phyloP scores from a whole-genome alignment of 2,797 vertebrate species.

The Austrolebias charrua region DNA sequence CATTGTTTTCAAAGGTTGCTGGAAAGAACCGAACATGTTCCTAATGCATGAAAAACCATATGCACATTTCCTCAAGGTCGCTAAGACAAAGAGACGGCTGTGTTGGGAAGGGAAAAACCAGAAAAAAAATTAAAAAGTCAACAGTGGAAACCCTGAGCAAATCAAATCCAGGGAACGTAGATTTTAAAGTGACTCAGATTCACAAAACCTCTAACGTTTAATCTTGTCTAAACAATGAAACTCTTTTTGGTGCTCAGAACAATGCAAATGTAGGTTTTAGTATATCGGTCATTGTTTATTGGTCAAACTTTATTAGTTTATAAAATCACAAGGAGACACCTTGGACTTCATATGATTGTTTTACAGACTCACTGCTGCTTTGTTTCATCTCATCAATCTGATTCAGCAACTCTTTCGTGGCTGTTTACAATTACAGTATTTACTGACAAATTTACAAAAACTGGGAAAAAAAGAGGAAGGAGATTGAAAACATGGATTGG shows the following conservation, averaged over 20 bases:
- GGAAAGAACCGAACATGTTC: slow-evolving; percentile 37
- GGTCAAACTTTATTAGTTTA: slow-evolving; percentile 22
- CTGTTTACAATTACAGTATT: slow-evolving; percentile 74
- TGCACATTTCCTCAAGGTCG: slow-evolving; percentile 51
- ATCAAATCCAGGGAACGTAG: slow-evolving; percentile 30
- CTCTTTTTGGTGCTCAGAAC: background rate
- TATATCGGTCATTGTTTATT: slow-evolving; percentile 6
- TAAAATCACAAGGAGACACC: slow-evolving; percentile 12
- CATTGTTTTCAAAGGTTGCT: slow-evolving; percentile 40
- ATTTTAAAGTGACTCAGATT: slow-evolving; percentile 4
- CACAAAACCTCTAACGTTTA: slow-evolving; percentile 23
- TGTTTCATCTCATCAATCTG: slow-evolving; percentile 51
- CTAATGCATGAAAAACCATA: slow-evolving; percentile 50
- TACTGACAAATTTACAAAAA: slow-evolving; percentile 55
- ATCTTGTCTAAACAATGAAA: background rate
- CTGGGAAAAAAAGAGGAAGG: slow-evolving; percentile 30
- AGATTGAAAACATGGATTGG: slow-evolving; percentile 51
- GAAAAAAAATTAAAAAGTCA: background rate
- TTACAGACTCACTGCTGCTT: slow-evolving; percentile 41
- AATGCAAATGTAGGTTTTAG: slow-evolving; percentile 11
- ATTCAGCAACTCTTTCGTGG: slow-evolving; percentile 46
- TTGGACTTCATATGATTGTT: slow-evolving; percentile 37
- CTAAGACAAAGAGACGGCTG: slow-evolving; percentile 20
- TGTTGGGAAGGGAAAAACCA: slow-evolving; percentile 22
- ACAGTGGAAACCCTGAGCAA: slow-evolving; percentile 2